These are phyloP conservation scores for Euschistus heros DNA, from an alignment of 1,140 invertebrate species.

Conservation along the genomic window DNA sequence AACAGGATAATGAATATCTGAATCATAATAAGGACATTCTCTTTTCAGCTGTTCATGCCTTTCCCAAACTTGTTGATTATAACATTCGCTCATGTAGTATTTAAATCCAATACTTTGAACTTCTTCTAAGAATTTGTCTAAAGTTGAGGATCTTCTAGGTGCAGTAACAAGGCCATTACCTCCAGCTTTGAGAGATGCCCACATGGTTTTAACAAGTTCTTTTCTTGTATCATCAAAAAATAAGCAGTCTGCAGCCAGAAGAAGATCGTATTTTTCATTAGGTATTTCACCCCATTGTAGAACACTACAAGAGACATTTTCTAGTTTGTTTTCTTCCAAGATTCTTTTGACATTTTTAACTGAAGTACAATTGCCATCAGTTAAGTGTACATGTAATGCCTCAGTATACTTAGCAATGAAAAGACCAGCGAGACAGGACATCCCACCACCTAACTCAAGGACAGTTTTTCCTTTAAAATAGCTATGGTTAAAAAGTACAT, in stretches of 20 bases:
- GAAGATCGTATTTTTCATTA: conserved; percentile 48
- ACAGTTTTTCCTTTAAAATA: conserved; percentile 53
- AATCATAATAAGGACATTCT: conserved; percentile 47
- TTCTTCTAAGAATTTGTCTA: conserved; percentile 54
- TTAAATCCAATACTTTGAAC: conserved; percentile 46
- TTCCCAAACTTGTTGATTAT: conserved; percentile 54
- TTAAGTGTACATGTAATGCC: conserved; percentile 49
- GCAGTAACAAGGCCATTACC: conserved; percentile 66
- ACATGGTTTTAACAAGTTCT: conserved; percentile 58
- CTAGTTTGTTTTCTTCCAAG: conserved; percentile 45
- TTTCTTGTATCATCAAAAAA: conserved; percentile 70
- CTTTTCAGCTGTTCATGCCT: conserved; percentile 48
- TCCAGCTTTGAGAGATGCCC: conserved; percentile 48
- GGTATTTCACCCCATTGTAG: conserved; percentile 37
- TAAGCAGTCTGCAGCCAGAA: conserved; percentile 68
- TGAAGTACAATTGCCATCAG: conserved; percentile 67
- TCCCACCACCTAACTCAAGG: conserved; percentile 72
- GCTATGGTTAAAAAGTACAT: conserved; percentile 52
- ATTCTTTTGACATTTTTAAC: conserved; percentile 62
- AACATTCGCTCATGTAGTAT: conserved; percentile 44
- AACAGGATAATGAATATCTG: conserved; percentile 56
- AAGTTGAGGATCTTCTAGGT: conserved; percentile 57
- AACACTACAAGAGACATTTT: conserved; percentile 35
- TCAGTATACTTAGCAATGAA: conserved; percentile 56
- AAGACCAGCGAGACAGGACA: conserved; percentile 72